Evolutionary conservation across 2,113 vertebrate species (phyloP), one percentile per base, ranked within the genome.

Genomic region (Antennarius striatus): DNA sequence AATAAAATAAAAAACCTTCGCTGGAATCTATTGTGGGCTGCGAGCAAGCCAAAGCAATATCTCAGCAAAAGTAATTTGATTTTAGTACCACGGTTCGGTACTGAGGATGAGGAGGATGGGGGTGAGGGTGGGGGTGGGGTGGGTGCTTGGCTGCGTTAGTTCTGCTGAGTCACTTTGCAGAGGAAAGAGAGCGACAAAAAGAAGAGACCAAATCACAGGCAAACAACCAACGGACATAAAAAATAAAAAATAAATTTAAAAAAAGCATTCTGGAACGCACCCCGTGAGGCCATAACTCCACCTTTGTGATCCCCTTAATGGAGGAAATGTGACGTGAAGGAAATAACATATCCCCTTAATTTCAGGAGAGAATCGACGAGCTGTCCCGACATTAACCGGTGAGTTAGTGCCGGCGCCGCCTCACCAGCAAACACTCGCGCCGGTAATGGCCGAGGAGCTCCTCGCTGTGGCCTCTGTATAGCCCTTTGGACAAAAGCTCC

Each of bases 361-460:
- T 22, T 22, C 22, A 22, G 22, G 22, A 22, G 22, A 22, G 22
- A 22, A 22, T 22, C 22, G 22, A 22, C 22, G 22, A 22, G 22
- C 22, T 22, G 22, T 22, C 22, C 22, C 10, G 5, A 10, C 39
- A 7, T 40, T 6, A 40, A 40, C 5, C 15, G 1, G 11, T 43
- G 22, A 22, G 39, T 54, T 11, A 32, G 1, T 50, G 43, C 12
- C 1, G 10, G 7, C 12, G 5, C 4, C 0, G 30, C 5, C 96
- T 97, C 94, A 99, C 98, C 86, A 99, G 93, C 86, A 99, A 93
- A 90, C 98, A 98, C 83, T 96, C 94, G 75, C 96, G 93, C 71
- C 97, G 94, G 90, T 96, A 98, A 92, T 95, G 92, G 42, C 95
- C 94, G 8, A 99, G 91, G 46, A 98, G 76, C 71, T 96, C 94